Base-by-base conservation (phyloP, 2,888 invertebrate species). In the Rhagonycha lutea region DNA sequence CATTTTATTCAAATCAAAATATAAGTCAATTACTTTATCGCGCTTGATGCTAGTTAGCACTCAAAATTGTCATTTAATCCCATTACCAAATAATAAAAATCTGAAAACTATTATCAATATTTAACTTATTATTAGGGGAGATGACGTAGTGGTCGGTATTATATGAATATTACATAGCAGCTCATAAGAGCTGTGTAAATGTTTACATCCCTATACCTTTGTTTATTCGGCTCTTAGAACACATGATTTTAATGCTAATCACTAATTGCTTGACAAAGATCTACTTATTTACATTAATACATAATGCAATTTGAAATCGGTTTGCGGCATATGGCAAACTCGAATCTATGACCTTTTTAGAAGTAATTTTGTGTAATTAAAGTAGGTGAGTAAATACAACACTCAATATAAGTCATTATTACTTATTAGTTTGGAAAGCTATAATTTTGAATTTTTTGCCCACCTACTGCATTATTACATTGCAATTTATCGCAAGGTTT, bases 121-220 rank as follows among this genome's bases (percentile, higher is more conserved):
- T 65, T 24, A 65, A 65, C 24, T 65, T 26, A 8, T n/a, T 47
- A 12, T 47, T 47, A 47, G 75, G 76, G 78, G 79, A 73, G 73
- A 77, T 73, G 72, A 72, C 74, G 70, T 68, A 65, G 72, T 75
- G 74, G 77, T 77, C 78, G 80, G 77, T 78, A 72, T 77, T 79
- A 81, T 80, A 80, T 81, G 79, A 82, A 82, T 83, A 83, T 83
- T 83, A 82, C 79, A 79, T 81, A 76, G 79, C 78, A 76, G 80
- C 82, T 82, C 80, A 82, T 82, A 80, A 87, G 87, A 85, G 87
- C 84, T 84, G 79, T 76, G 84, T 82, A 86, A 87, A 87, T 86
- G 86, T 86, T 86, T 86, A 84, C 84, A 77, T 81, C 83, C 82
- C 83, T 81, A 78, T 80, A 79, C 73, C 80, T 80, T 79, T 86